Base-by-base conservation (phyloP, 2,113 vertebrate genomes). In the Helogale parvula region DNA sequence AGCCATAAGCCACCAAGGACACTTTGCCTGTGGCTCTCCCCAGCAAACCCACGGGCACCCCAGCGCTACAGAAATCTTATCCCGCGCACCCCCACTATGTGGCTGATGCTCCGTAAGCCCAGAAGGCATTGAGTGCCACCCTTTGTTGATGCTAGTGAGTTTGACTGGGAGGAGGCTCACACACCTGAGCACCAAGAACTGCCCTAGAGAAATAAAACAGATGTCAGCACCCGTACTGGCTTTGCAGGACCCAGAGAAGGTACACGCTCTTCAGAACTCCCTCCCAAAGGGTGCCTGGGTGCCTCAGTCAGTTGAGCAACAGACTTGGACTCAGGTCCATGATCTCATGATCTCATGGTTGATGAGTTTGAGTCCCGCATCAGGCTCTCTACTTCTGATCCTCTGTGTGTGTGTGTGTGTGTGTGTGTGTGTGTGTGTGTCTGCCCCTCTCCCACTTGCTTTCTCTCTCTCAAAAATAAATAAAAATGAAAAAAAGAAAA, bases 1-100 rank as follows among this genome's bases (percentile, higher is more conserved):
- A 31, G 23, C 63, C 60, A 29, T 3, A 23, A 69, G 31, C 29
- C n/a, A 7, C 23, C 8, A 31, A 47, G 66, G n/a, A 45, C 52
- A 38, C 33, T 66, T 65, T 52, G 33, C n/a, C 66, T 25, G 41
- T 9, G 11, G n/a, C 10, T 74, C 83, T 27, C 19, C 66, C 13
- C n/a, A 41, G 1, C 4, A 65, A 65, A 66, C 68, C 27, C 27
- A 21, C 1, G 25, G 54, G 45, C n/a, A 54, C n/a, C 57, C 11
- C 11, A 35, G 15, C 3, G 8, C 93, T 74, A 27, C n/a, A 21
- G 19, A 52, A 14, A 50, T 19, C 52, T 71, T n/a, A 33, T 0
- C 27, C 6, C 0, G 0, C 17, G 21, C 33, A 3, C 10, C 27
- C 41, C 33, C 47, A 38, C 5, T 5, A 2, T 3, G 5, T 38